phyloP scores from a whole-genome alignment of 2,888 invertebrate genomes.

The Volucella zonaria region DNA sequence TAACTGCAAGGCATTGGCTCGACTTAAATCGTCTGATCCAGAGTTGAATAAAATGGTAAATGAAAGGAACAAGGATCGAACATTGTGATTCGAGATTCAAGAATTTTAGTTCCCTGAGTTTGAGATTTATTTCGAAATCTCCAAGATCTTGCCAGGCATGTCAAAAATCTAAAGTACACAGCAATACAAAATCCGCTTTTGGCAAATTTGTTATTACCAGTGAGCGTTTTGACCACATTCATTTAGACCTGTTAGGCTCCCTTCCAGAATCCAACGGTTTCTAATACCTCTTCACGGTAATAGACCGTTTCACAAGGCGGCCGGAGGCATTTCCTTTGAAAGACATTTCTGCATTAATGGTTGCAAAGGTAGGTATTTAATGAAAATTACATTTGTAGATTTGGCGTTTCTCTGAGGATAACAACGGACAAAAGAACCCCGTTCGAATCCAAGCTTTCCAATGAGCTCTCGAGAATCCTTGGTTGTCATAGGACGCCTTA shows the following conservation, averaged over 20 bases:
- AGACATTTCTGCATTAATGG: constrained; percentile 39
- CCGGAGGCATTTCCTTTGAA: constrained; percentile 38
- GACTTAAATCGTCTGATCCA: constrained; percentile 47
- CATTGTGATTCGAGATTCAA: no score
- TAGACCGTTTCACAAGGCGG: constrained; percentile 55
- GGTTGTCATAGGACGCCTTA: constrained; percentile 29
- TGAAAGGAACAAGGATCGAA: no score
- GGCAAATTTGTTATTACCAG: constrained; percentile 33
- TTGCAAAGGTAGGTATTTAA: constrained; percentile 6
- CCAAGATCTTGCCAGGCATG: constrained; percentile 30
- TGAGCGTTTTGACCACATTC: constrained; percentile 78
- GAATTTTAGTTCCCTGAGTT: no score
- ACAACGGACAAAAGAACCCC: constrained; percentile 52
- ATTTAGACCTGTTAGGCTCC: constrained; percentile 79
- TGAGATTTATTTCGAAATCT: constrained; percentile 45
- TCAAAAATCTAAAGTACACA: constrained; percentile 26
- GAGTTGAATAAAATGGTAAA: no score
- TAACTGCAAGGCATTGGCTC: constrained; percentile 35
- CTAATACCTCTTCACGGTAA: constrained; percentile 35
- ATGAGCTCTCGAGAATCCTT: constrained; percentile 6
- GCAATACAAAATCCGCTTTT: background rate
- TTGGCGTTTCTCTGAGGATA: constrained; percentile 19
- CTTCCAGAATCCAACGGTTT: constrained; percentile 74
- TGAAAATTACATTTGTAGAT: constrained; percentile 21
- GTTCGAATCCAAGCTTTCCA: constrained; percentile 52